Evolutionary conservation across 2,797 vertebrate genomes (phyloP).

Genomic region (Nothura maculosa): DNA sequence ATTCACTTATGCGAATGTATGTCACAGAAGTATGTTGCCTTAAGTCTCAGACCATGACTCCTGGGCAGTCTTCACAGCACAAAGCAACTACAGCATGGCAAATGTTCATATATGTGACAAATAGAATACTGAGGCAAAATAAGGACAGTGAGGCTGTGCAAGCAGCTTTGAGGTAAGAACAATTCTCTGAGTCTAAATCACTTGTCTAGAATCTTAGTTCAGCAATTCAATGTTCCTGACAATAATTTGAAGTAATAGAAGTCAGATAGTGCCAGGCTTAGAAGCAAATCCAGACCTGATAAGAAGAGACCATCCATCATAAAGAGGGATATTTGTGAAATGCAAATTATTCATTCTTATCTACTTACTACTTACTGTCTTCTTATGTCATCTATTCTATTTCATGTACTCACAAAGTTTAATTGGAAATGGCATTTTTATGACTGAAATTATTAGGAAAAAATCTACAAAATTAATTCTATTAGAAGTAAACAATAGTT

Average conservation of each 20-base stretch:
- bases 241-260: slow-evolving; percentile 17
- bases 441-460: background rate
- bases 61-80: background rate
- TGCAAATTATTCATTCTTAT: slow-evolving; percentile 26
- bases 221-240: background rate
- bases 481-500: slow-evolving; percentile 13
- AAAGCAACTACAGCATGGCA: background rate
- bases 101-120: background rate
- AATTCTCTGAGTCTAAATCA: background rate
- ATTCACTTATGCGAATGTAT: background rate
- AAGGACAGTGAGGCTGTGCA: background rate
- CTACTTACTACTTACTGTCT: slow-evolving; percentile 8
- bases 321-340: background rate
- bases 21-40: background rate
- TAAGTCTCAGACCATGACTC: background rate
- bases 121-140: slow-evolving; percentile 4
- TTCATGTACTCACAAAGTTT: background rate
- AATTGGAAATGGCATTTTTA: slow-evolving; percentile 26
- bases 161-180: background rate
- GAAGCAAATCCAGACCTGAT: background rate
- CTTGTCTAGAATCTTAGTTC: background rate
- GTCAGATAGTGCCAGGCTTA: background rate
- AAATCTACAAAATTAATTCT: slow-evolving; percentile 10
- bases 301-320: background rate
- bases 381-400: slow-evolving; percentile 27